Evolutionary conservation across 2,888 invertebrate species (phyloP), one percentile per base, ranked within the genome.

Genomic region (Ochropleura leucogaster): DNA sequence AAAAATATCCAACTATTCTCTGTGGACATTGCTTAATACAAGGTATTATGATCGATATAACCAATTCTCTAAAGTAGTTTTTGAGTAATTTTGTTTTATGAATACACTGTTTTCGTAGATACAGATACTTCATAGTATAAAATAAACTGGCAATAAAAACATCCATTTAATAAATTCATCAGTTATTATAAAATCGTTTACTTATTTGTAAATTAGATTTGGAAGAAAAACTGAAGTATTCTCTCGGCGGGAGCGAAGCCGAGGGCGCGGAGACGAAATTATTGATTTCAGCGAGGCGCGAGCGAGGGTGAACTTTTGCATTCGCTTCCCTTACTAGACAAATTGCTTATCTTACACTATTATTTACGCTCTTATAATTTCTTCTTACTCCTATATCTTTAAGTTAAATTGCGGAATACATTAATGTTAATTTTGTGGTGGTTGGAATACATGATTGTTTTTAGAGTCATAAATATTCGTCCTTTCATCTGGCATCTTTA

Each of bases 221-320:
- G 30, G 59, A 80, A 80, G 79, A 82, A 82, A 79, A 77, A 72
- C 55, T 77, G 69, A 80, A 76, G 79, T 55, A 71, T 60, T 49
- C 69, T 77, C 64, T 77, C 64, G 55, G 75, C 57, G 74, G 67
- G 80, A 84, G 82, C 72, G 82, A 73, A 85, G 80, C 77, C 81
- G 85, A 83, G 79, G 85, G 86, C 85, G 87, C 86, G 85, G 93
- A 94, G 94, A 94, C 93, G 90, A 92, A 93, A 91, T 94, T 96
- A 96, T 95, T 93, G 95, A 96, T 95, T 95, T 93, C 90, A 91
- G 92, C 91, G 92, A 92, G 91, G 53, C 80, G 68, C 72, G 84
- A 62, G 90, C 90, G 89, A 89, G 90, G 90, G 90, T 69, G 90
- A 95, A 94, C 93, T 95, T 94, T 93, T 93, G 93, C 93, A 92